phyloP scores from a whole-genome alignment of 2,113 vertebrate species.

The Setophaga kirtlandii region DNA sequence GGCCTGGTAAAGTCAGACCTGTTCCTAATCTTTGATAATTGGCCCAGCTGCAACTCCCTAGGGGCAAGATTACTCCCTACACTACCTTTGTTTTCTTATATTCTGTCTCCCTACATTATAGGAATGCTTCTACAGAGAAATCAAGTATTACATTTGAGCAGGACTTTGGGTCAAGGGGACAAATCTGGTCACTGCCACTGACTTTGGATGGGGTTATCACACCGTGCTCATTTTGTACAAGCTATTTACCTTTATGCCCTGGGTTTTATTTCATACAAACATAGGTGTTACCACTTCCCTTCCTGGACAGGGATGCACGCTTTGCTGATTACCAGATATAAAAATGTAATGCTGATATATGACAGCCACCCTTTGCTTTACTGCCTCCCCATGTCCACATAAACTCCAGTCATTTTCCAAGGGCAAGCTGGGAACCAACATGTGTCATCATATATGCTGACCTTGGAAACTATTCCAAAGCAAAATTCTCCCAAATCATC shows the following conservation, averaged over 20 bases:
- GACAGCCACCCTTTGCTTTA: slow-evolving; percentile 7
- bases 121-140: neutral
- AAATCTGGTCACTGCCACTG: neutral
- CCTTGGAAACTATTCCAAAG: slow-evolving; percentile 23
- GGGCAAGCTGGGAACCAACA: slow-evolving; percentile 23
- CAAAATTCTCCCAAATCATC: neutral
- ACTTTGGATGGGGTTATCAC: neutral
- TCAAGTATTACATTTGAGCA: neutral
- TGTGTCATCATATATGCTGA: neutral
- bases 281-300: neutral
- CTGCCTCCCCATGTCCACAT: neutral
- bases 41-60: too few relatives aligned
- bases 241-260: neutral
- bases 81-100: too few relatives aligned
- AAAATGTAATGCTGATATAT: neutral
- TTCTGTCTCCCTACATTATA: too few relatives aligned
- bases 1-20: too few relatives aligned
- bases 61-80: too few relatives aligned
- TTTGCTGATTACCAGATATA: neutral
- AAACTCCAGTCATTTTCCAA: slow-evolving; percentile 28
- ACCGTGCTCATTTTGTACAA: neutral
- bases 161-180: neutral
- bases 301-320: neutral
- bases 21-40: too few relatives aligned
- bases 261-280: neutral